These are phyloP conservation scores for Pipistrellus nathusii DNA, from an alignment of 2,797 vertebrate species.

Conservation along the genomic window DNA sequence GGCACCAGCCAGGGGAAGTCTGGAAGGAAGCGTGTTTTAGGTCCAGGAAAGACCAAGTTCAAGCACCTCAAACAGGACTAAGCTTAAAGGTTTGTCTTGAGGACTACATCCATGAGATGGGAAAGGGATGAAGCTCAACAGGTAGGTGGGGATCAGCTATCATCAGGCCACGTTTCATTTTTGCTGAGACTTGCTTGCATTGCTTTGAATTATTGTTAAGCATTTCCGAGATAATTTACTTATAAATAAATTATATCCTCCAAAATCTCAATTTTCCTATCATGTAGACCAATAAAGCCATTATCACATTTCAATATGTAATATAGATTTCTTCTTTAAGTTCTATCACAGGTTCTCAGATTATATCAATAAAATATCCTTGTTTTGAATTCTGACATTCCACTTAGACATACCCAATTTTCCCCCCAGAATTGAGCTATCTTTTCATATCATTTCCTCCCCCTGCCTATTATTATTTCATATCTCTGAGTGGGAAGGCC, in stretches of 20 bases:
- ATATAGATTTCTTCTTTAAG: constrained; percentile 45
- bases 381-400: constrained; percentile 42
- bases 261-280: background rate
- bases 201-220: background rate
- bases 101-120: background rate
- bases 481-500: background rate
- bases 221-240: background rate
- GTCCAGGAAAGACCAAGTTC: background rate
- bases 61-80: too few species aligned
- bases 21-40: background rate
- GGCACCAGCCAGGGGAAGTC: background rate
- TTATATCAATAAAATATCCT: constrained; percentile 29
- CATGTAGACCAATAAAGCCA: background rate
- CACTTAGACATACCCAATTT: background rate
- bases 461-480: background rate
- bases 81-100: background rate
- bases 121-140: background rate
- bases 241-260: constrained; percentile 8
- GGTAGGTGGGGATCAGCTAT: background rate
- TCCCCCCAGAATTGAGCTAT: background rate
- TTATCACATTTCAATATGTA: background rate
- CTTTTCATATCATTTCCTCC: constrained; percentile 15
- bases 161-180: background rate
- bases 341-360: background rate
- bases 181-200: background rate